Evolutionary conservation across 2,113 vertebrate species (phyloP), one percentile per base, ranked within the genome.

Genomic region (Rissa tridactyla): DNA sequence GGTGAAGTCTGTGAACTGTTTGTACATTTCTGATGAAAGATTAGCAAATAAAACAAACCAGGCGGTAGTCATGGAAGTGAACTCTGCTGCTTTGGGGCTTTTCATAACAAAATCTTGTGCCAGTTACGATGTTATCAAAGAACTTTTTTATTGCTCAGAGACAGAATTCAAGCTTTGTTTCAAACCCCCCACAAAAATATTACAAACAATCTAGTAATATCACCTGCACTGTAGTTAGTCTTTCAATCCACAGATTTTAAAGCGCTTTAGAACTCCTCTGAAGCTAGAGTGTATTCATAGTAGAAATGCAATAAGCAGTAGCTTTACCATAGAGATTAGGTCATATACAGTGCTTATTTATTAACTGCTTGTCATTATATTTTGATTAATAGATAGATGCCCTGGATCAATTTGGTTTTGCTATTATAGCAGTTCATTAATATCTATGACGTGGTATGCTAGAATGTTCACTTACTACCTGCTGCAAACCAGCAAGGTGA

Each of bases 1-100:
- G 49, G 42, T 55, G 85, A 68, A 62, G 70, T 9, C 84, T 22
- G 13, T 36, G 76, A 79, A 38, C 61, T 69, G 64, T 82, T 70
- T 54, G 71, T 82, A 70, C 77, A 65, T 82, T 79, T 23, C 94
- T 73, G 82, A 73, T 86, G 89, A 79, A 75, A 94, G 92, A 79
- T 86, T 65, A 86, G 81, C 66, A 88, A 86, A 92, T 89, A 89
- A 91, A 88, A n/a, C 82, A 91, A 64, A 73, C 30, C 54, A n/a
- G 44, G 65, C 13, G 4, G 75, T 13, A 21, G 64, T 44, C 81
- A 6, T 19, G 80, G 88, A 62, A 72, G 73, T 71, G 64, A 93
- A 82, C 84, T 92, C 61, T 68, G 82, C 9, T 0, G 13, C 88
- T 89, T 38, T 44, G 88, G 57, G 66, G 85, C 66, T 86, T 44